Base-by-base conservation (phyloP, 2,888 invertebrate genomes). In the Phortica magna region DNA sequence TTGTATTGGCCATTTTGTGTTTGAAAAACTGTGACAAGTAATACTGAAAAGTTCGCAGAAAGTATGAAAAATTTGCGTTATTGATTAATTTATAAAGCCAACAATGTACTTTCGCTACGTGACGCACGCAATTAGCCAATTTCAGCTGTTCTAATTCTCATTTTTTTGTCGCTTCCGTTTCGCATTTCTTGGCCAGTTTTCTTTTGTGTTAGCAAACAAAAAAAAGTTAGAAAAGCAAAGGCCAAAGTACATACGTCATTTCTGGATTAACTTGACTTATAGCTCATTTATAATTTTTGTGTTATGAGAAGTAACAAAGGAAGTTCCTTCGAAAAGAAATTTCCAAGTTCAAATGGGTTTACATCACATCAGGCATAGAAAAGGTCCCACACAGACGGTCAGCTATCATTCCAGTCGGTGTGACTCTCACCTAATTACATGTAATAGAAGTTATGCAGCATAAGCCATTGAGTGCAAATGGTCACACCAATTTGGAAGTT, bases 101-200 rank as follows among this genome's bases (percentile, higher is more conserved):
- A 10, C 10, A 5, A 61, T 19, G n/a, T 61, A 22, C n/a, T 10
- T 65, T 39, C 3, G 55, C 31, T 68, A 73, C 76, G 76, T 76
- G 76, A 57, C 48, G 59, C 76, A 76, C 76, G 76, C 76, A 42
- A 76, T 76, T 76, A 68, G 31, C 73, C 57, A 43, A n/a, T 68
- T 48, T 68, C 31, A 31, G 31, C 31, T 31, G 2, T 31, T n/a
- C 42, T n/a, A 42, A n/a, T 59, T 59, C 17, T 1, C 59, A 12
- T 48, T 12, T 48, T 48, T 48, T 12, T 61, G 31, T 14, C 48
- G 19, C 65, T 65, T 65, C 68, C 68, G 53, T 53, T 53, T 42
- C 39, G 39, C 67, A 42, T 71, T 71, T 53, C n/a, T 22, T 64
- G 14, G 10, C 19, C 22, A 1, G 39, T 10, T 31, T 19, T 59